Percentiles rank a stretch among this genome's conserved stretches.
phyloP scores from a whole-genome alignment of 2,113 vertebrate genomes.

The Trogon surrucura region DNA sequence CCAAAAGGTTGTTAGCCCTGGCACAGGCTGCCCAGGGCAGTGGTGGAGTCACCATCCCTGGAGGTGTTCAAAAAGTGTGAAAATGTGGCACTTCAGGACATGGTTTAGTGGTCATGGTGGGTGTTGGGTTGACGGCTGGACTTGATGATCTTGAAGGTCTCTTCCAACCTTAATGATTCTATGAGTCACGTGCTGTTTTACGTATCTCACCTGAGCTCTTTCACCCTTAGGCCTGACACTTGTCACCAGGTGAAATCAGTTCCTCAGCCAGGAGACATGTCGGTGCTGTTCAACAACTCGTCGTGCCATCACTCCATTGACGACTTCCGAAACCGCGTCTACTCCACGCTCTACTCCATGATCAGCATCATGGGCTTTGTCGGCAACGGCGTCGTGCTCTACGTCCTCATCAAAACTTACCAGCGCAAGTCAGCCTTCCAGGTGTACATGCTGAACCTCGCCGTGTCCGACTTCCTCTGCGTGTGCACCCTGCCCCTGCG shows the following conservation, averaged over 20 bases:
- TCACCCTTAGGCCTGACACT: not conserved
- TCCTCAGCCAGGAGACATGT: not conserved
- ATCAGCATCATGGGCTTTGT: constrained; percentile 87
- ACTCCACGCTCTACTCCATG: constrained; percentile 89
- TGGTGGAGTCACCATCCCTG: too few species aligned
- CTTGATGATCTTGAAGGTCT: too few species aligned
- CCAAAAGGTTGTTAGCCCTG: too few species aligned
- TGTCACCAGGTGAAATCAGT: rapidly evolving
- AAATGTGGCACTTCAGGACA: too few species aligned
- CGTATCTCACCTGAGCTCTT: not conserved
- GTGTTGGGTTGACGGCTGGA: too few species aligned
- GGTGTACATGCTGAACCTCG: constrained; percentile 94
- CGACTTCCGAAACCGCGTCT: constrained; percentile 91
- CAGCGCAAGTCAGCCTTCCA: constrained; percentile 87
- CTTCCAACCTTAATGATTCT: too few species aligned
- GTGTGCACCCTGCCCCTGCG: constrained; percentile 91
- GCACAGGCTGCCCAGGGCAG: too few species aligned
- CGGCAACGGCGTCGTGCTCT: constrained; percentile 88
- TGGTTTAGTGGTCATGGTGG: too few species aligned
- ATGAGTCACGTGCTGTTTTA: not conserved
- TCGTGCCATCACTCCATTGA: constrained; percentile 79
- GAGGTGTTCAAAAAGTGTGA: too few species aligned
- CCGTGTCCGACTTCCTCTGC: constrained; percentile 89
- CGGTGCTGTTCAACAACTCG: not conserved
- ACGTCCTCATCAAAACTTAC: constrained; percentile 83